Percentiles rank a stretch among this genome's conserved stretches.
These are phyloP conservation scores for Antigone vipio DNA, from an alignment of 2,113 vertebrate genomes.

Conservation along the genomic window DNA sequence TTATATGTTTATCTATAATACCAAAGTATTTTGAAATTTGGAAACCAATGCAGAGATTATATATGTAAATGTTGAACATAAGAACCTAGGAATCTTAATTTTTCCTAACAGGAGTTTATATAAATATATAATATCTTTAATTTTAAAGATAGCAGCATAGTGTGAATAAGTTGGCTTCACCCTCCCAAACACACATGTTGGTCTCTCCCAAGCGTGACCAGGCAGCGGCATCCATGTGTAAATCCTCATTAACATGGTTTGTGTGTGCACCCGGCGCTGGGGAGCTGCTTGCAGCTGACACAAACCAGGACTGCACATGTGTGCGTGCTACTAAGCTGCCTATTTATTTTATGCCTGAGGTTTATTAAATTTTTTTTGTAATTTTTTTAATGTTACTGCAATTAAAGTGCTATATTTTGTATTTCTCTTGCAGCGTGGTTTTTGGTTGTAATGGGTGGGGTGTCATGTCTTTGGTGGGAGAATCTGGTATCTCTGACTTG, in stretches of 20 bases:
- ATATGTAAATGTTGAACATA: neutral
- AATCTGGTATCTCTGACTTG: neutral
- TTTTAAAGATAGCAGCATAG: neutral
- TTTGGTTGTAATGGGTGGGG: neutral
- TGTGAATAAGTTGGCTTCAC: conserved; percentile 11
- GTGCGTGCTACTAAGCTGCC: neutral
- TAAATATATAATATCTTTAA: neutral
- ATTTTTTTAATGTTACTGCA: conserved; percentile 11
- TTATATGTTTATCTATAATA: neutral
- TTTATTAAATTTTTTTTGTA: neutral
- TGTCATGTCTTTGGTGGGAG: neutral
- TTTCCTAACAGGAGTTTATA: neutral
- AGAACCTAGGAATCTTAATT: neutral
- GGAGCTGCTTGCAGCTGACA: neutral
- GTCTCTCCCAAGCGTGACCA: conserved; percentile 20
- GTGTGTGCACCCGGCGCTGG: neutral
- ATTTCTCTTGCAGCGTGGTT: neutral
- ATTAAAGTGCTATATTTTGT: conserved; percentile 70
- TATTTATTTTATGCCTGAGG: conserved; percentile 73
- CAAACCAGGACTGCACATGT: neutral
- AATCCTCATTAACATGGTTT: neutral
- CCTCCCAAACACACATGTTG: neutral
- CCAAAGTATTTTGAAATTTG: neutral
- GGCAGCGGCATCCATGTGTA: conserved; percentile 34
- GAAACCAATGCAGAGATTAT: neutral